Evolutionary conservation across 1,140 invertebrate genomes (phyloP).

Genomic region (Tetramorium alpestre): DNA sequence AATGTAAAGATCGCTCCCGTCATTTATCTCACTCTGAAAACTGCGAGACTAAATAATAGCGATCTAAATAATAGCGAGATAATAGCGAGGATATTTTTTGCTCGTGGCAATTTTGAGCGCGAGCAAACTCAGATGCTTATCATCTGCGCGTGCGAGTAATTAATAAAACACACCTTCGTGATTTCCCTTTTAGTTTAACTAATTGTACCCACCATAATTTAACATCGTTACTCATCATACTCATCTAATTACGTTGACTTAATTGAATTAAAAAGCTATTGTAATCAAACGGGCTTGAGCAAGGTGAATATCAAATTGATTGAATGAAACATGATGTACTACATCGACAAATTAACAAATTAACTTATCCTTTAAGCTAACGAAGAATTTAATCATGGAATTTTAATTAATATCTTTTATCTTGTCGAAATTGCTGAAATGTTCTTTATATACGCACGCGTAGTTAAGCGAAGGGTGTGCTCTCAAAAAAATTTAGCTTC

Average conservation of each 20-base stretch:
- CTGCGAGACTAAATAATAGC: not conserved
- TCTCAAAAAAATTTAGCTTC: not conserved
- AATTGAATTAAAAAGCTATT: constrained; percentile 18
- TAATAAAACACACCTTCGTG: constrained; percentile 18
- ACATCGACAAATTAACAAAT: not conserved
- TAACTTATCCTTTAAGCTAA: not conserved
- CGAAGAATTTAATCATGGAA: not conserved
- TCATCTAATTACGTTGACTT: not conserved
- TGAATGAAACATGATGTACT: not conserved
- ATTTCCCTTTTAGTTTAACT: not conserved
- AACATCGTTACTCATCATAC: not conserved
- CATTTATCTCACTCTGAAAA: not conserved
- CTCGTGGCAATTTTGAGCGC: not conserved
- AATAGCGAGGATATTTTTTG: constrained; percentile 4
- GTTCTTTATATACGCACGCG: not conserved
- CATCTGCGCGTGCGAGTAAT: not conserved
- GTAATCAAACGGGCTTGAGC: not conserved
- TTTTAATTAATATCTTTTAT: constrained; percentile 4
- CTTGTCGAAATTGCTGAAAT: not conserved
- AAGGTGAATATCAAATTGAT: not conserved
- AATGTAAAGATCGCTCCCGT: not conserved
- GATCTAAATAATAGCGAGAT: not conserved
- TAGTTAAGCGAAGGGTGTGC: not conserved
- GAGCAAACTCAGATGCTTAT: constrained; percentile 8
- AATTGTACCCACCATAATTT: not conserved